phyloP scores from a whole-genome alignment of 2,888 invertebrate genomes.

The Ctenicera cuprea region DNA sequence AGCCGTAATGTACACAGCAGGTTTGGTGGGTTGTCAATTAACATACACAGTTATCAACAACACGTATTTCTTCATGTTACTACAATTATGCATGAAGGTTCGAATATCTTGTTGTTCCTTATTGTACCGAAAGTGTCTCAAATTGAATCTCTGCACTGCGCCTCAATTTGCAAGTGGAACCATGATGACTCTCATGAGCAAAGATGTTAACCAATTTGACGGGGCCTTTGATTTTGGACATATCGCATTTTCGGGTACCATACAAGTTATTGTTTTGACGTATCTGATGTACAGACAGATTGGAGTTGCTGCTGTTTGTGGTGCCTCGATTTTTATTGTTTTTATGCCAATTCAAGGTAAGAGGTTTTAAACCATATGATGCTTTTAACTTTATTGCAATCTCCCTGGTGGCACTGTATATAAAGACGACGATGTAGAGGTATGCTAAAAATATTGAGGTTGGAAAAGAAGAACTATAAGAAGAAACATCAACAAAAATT shows the following conservation, averaged over 20 bases:
- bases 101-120: slow-evolving; percentile 83
- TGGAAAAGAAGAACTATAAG: too few species aligned
- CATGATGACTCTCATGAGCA: slow-evolving; percentile 77
- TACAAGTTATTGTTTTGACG: slow-evolving; percentile 80
- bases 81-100: slow-evolving; percentile 82
- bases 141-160: slow-evolving; percentile 86
- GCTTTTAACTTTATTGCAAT: not conserved
- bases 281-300: slow-evolving; percentile 78
- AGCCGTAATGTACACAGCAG: slow-evolving; percentile 73
- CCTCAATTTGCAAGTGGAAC: slow-evolving; percentile 85
- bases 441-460: too few species aligned
- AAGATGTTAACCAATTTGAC: slow-evolving; percentile 91
- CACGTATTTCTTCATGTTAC: slow-evolving; percentile 80
- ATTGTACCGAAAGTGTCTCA: slow-evolving; percentile 82
- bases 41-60: too few species aligned
- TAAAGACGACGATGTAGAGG: too few species aligned
- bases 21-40: too few species aligned
- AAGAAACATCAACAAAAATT: too few species aligned
- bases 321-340: slow-evolving; percentile 72
- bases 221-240: slow-evolving; percentile 85
- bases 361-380: slow-evolving; percentile 10
- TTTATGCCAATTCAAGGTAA: slow-evolving; percentile 67
- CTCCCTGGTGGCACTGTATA: too few species aligned
- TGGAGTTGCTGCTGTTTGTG: slow-evolving; percentile 73
- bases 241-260: slow-evolving; percentile 76